Conservation (phyloP, 92 coral and sea anemone genomes). For the Epizoanthus ramosus region DNA sequence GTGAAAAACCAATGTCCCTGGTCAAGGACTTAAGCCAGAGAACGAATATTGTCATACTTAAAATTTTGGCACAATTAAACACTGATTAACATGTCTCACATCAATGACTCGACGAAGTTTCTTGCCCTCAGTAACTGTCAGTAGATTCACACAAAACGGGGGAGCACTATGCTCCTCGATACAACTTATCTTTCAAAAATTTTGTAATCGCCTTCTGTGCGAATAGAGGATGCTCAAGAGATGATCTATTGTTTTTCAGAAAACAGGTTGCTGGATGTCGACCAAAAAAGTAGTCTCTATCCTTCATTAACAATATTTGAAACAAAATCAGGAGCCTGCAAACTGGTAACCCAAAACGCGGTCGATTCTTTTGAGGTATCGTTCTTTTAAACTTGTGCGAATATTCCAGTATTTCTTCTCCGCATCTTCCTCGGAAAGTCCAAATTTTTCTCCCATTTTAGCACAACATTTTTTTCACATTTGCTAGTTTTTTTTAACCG, state of each 20-base stretch:
- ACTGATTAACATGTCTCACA: constrained; percentile 55
- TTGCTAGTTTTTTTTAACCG: too few species aligned
- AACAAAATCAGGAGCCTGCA: constrained; percentile 61
- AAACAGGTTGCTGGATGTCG: constrained; percentile 35
- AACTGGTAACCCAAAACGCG: constrained; percentile 50
- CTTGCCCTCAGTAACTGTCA: constrained; percentile 69
- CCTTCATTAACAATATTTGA: too few species aligned
- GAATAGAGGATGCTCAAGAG: constrained; percentile 34
- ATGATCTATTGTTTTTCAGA: constrained; percentile 37
- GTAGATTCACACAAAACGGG: constrained; percentile 63
- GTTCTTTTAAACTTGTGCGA: too few species aligned
- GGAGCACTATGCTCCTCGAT: constrained; percentile 54
- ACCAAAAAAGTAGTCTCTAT: too few species aligned
- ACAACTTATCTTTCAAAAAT: constrained; percentile 44
- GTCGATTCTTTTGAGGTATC: constrained; percentile 22
- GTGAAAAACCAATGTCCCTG: constrained; percentile 64
- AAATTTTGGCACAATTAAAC: constrained; percentile 47
- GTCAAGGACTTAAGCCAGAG: constrained; percentile 54
- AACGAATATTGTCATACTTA: constrained; percentile 62
- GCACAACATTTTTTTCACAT: too few species aligned
- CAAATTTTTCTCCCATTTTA: too few species aligned
- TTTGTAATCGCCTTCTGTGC: constrained; percentile 26
- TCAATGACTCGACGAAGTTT: constrained; percentile 63
- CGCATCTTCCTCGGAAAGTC: too few species aligned
- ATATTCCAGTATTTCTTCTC: too few species aligned